phyloP scores from a whole-genome alignment of 2,797 vertebrate species.

The Apogon talboti region DNA sequence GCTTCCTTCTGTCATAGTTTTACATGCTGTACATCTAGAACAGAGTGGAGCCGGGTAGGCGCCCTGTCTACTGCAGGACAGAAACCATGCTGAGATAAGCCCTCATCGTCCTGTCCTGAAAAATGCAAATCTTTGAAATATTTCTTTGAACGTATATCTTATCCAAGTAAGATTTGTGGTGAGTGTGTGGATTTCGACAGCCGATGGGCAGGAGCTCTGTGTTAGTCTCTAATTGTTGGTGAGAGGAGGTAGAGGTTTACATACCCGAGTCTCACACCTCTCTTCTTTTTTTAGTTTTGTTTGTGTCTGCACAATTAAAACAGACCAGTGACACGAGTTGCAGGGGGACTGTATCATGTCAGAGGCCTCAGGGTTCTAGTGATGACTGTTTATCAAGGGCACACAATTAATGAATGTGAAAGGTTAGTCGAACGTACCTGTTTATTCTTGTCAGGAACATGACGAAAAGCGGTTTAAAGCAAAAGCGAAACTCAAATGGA shows the following conservation, averaged over 20 bases:
- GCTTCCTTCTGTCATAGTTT: constrained; percentile 55
- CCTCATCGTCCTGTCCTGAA: constrained; percentile 33
- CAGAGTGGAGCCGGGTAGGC: constrained; percentile 32
- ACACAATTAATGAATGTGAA: constrained; percentile 31
- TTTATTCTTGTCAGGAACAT: constrained; percentile 8
- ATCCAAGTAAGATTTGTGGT: constrained; percentile 17
- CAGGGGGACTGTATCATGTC: constrained; percentile 8
- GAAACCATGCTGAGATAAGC: constrained; percentile 51
- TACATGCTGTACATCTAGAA: constrained; percentile 47
- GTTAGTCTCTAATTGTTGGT: constrained; percentile 2
- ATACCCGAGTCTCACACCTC: not conserved
- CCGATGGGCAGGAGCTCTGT: constrained; percentile 8
- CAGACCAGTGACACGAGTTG: constrained; percentile 13
- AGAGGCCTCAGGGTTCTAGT: constrained; percentile 31
- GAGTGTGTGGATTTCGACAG: constrained; percentile 3
- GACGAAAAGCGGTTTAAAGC: too few relatives aligned
- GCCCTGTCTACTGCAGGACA: constrained; percentile 33
- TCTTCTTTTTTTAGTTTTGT: not conserved
- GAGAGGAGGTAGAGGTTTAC: not conserved
- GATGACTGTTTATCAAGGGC: constrained; percentile 53
- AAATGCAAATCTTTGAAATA: constrained; percentile 16
- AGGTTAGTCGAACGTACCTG: constrained; percentile 9
- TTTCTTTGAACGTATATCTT: constrained; percentile 16
- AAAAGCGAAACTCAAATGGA: constrained; percentile 18
- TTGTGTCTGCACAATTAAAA: constrained; percentile 5